Conservation (phyloP, 2,888 invertebrate genomes). For the Stenurella melanura region DNA sequence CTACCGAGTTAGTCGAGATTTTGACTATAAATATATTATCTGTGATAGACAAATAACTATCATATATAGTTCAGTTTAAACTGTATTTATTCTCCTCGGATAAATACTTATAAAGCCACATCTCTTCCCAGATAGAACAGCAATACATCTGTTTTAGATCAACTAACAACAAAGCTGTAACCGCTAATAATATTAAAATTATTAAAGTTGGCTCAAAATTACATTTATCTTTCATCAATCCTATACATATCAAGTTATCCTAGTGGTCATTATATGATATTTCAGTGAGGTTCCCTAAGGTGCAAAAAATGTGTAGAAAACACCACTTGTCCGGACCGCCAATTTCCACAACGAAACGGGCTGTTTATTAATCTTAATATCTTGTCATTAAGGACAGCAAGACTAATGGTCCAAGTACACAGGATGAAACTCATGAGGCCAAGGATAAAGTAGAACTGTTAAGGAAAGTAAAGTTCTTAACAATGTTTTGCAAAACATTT, state of each 20-base stretch:
- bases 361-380: conserved; percentile 24
- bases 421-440: conserved; percentile 9
- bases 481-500: background rate
- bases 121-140: too few species aligned
- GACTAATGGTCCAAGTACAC: conserved; percentile 10
- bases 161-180: too few species aligned
- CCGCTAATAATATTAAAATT: background rate
- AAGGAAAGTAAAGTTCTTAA: background rate
- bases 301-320: background rate
- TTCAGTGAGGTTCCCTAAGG: background rate
- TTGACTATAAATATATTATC: too few species aligned
- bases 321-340: background rate
- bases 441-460: conserved; percentile 2
- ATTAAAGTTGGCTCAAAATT: background rate
- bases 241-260: background rate
- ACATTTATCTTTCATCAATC: background rate
- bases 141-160: too few species aligned
- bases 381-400: conserved; percentile 17
- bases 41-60: too few species aligned
- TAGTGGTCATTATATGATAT: background rate
- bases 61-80: too few species aligned
- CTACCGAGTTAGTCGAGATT: too few species aligned
- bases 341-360: conserved; percentile 7
- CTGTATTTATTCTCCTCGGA: too few species aligned
- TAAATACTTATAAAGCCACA: too few species aligned